Evolutionary conservation across 2,113 vertebrate species (phyloP), one percentile per base, ranked within the genome.

Genomic region (Anthoscopus minutus): DNA sequence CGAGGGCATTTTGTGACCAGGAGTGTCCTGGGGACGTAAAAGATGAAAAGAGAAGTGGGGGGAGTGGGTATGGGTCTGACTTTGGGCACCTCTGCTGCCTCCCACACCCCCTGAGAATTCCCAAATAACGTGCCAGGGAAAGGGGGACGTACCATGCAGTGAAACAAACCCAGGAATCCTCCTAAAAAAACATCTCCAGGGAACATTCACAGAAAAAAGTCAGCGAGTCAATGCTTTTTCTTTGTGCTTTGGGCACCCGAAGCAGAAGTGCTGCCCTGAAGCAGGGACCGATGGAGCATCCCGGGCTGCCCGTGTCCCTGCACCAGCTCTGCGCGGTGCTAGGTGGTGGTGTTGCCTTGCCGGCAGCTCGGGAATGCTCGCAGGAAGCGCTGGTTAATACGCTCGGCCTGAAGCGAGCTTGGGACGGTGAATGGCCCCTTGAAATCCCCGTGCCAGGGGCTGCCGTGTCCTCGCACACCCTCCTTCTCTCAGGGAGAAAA

Each of bases 281-380:
- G 15, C 2, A 2, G 1, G 2, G 28, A 13, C 0, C 0, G 21
- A 1, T 1, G 38, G 64, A 91, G 45, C 48, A 27, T 9, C 1
- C 2, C 0, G 0, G 23, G 10, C 62, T 10, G 19, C 53, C 7
- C 13, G 40, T 2, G 65, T 35, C 27, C 76, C 77, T 88, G 89
- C 94, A 94, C 1, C 48, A 11, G 61, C 93, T 30, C 58, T 3
- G 38, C 31, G 6, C 38, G 35, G 81, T 21, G 94, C 92, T 92
- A 87, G 93, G 92, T 78, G 86, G 94, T 83, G 87, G 57, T 81
- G 88, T 92, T 94, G 89, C 54, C 76, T 54, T 5, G 62, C 74
- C 8, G 1, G 51, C 18, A 84, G 76, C 93, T 65, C 30, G 1
- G 54, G 28, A 23, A 16, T 1, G 37, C 33, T 77, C 5, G 7